These are phyloP conservation scores for Gryllus longicercus DNA, from an alignment of 2,888 invertebrate species.

Conservation along the genomic window DNA sequence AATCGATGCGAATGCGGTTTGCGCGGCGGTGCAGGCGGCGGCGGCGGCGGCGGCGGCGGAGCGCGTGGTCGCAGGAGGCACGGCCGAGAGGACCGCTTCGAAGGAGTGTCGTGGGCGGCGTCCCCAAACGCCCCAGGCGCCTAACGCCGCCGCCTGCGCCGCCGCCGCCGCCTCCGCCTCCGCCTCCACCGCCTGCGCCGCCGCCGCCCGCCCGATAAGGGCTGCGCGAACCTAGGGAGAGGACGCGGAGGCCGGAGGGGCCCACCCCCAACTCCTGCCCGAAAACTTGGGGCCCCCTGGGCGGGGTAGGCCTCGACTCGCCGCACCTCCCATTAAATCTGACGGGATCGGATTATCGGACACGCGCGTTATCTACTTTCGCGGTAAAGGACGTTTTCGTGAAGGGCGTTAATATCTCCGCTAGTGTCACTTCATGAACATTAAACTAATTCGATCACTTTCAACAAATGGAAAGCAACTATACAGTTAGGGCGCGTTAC, in stretches of 20 bases:
- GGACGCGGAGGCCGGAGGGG: neutral
- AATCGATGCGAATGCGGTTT: too few species aligned
- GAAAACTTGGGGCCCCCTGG: neutral
- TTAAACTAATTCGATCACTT: constrained; percentile 17
- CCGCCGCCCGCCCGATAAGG: neutral
- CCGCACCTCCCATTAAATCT: constrained; percentile 17
- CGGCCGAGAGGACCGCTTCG: constrained; percentile 6
- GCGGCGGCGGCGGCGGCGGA: too few species aligned
- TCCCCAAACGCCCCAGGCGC: neutral
- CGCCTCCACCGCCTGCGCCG: neutral
- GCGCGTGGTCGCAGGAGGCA: neutral
- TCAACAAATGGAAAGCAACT: constrained; percentile 9
- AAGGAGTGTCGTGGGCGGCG: neutral
- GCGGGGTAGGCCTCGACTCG: neutral
- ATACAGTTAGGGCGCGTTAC: neutral
- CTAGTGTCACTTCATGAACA: constrained; percentile 1
- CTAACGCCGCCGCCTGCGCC: neutral
- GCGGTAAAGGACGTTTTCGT: constrained; percentile 17
- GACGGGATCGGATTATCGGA: constrained; percentile 17
- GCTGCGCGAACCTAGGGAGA: neutral
- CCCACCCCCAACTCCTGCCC: neutral
- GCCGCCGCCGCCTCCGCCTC: neutral
- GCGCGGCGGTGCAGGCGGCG: too few species aligned
- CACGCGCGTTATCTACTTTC: constrained; percentile 2
- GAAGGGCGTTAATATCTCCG: neutral